Base-by-base conservation (phyloP, 2,113 vertebrate genomes). In the Amazona guildingii region DNA sequence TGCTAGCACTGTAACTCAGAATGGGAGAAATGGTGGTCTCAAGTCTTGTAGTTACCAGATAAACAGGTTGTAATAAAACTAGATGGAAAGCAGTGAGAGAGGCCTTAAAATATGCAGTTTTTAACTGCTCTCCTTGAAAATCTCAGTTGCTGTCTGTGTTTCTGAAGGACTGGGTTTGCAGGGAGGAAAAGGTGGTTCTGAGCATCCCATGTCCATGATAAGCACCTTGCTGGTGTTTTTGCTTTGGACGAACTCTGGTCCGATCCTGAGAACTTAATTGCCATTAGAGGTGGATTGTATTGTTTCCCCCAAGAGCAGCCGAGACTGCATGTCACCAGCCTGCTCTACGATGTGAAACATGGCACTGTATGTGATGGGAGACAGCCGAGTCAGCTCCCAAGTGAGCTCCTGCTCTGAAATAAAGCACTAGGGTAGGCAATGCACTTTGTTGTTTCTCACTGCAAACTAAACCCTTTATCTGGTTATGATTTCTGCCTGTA, bases 181-280 rank as follows among this genome's bases (percentile, higher is more conserved):
- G 21, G 23, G 61, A 89, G 41, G 41, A 81, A 76, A 74, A 63
- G 24, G 5, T 41, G 37, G 16, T 79, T 61, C 39, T 52, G 52
- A 85, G 27, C 13, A 33, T 14, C 12, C 28, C 29, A 2, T 0
- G 0, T 20, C 51, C 28, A 27, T 0, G 0, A 17, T 68, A n/a
- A 28, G 7, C 18, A 51, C 5, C 9, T 24, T 64, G 37, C 35
- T 49, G 7, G 2, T 2, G 3, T 37, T 49, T 90, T 78, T 66
- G 8, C 48, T 75, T 68, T 33, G 46, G 16, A 43, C 23, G 41
- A 82, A n/a, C 28, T 87, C 51, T 81, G 69, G 10, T 75, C 62
- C 75, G 46, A 39, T 75, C 43, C 23, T 75, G 31, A 35, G 52
- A 70, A 14, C 31, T 89, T 69, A 78, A 11, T 11, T 81, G 46